Percentiles rank a stretch among this genome's conserved stretches.
Evolutionary conservation across 2,113 vertebrate genomes (phyloP).

Genomic region (Dasypus novemcinctus): DNA sequence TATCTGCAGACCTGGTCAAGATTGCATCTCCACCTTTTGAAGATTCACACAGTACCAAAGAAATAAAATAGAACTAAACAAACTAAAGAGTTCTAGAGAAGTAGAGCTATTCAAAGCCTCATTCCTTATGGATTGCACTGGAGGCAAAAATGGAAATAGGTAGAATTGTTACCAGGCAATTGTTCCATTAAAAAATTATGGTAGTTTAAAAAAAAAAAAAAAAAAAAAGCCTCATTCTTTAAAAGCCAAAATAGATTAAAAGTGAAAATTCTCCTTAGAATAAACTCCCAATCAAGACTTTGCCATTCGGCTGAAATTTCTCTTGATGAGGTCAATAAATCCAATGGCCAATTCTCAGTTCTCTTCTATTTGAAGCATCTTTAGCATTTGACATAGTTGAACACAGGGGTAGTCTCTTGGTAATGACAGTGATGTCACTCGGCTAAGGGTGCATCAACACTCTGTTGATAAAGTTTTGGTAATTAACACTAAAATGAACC

Average conservation of each 20-base stretch:
- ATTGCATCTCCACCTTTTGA: neutral
- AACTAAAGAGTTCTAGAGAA: neutral
- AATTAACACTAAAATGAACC: neutral
- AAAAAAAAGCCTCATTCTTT: neutral
- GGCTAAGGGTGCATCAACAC: neutral
- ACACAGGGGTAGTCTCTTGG: neutral
- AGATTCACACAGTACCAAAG: neutral
- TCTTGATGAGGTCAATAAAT: neutral
- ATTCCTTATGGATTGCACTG: too few relatives aligned
- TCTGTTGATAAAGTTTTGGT: neutral
- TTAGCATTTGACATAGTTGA: neutral
- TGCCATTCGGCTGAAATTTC: neutral
- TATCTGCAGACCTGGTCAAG: neutral
- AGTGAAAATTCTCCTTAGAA: neutral
- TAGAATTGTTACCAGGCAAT: too few relatives aligned
- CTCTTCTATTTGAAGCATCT: neutral
- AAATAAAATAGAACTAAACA: neutral
- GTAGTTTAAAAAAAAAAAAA: too few relatives aligned
- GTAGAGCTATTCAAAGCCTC: neutral
- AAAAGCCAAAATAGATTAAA: neutral
- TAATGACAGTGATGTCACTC: neutral
- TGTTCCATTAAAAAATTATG: too few relatives aligned
- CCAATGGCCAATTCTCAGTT: neutral
- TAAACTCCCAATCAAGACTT: neutral
- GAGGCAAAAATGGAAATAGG: too few relatives aligned